phyloP scores from a whole-genome alignment of 2,797 vertebrate genomes.

The Vireo griseus region DNA sequence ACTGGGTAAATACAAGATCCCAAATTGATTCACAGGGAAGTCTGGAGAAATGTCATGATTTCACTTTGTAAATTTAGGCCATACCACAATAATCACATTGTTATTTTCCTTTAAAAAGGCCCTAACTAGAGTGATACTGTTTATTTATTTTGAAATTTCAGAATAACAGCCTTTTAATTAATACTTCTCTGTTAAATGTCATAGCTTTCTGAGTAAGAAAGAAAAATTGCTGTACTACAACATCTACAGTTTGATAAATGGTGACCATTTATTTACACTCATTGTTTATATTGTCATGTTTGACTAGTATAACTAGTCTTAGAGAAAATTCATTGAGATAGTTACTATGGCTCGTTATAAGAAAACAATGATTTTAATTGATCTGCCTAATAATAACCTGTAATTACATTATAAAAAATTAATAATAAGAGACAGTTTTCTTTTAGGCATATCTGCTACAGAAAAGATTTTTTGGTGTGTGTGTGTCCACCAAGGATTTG shows the following conservation, averaged over 20 bases:
- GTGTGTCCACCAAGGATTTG: not conserved
- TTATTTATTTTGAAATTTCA: not conserved
- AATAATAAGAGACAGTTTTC: not conserved
- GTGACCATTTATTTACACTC: not conserved
- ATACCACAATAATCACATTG: not conserved
- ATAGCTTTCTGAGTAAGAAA: not conserved
- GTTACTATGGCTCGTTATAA: not conserved
- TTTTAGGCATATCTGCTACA: not conserved
- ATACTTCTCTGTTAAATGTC: not conserved
- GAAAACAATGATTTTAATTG: not conserved
- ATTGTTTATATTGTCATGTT: not conserved
- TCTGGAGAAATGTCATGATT: slow-evolving; percentile 32
- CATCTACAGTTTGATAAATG: not conserved
- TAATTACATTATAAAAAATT: not conserved
- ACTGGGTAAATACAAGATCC: slow-evolving; percentile 45
- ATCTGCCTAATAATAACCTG: not conserved
- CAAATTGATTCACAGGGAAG: slow-evolving; percentile 3
- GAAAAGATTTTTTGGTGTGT: not conserved
- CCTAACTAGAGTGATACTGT: not conserved
- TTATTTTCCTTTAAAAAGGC: not conserved
- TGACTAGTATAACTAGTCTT: not conserved
- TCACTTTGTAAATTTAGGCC: slow-evolving; percentile 22
- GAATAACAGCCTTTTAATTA: not conserved
- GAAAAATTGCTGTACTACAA: not conserved
- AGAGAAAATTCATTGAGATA: not conserved